phyloP scores from a whole-genome alignment of 2,888 invertebrate genomes.

The Agonopterix subpropinquella region DNA sequence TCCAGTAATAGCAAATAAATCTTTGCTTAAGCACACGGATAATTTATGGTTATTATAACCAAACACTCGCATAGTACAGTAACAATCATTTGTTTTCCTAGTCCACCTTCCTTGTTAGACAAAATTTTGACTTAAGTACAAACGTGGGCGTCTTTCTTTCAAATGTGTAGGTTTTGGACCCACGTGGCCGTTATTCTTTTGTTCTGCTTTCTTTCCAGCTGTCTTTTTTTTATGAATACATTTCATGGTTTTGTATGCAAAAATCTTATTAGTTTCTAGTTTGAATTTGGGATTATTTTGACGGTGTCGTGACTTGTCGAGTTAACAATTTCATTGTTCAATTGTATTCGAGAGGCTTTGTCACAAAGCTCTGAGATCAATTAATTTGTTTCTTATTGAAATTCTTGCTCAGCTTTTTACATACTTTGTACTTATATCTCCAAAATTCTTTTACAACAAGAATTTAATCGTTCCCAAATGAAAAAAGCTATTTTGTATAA shows the following conservation, averaged over 20 bases:
- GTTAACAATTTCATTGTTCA: conserved; percentile 31
- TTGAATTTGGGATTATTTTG: conserved; percentile 24
- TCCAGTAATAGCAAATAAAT: conserved; percentile 8
- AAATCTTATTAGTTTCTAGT: conserved; percentile 36
- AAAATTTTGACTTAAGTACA: conserved; percentile 43
- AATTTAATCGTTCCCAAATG: background rate
- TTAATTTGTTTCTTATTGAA: background rate
- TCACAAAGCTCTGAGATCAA: background rate
- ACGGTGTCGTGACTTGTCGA: conserved; percentile 14
- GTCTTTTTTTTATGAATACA: conserved; percentile 30
- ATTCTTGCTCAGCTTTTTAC: background rate
- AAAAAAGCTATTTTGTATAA: conserved; percentile 2
- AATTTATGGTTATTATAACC: conserved; percentile 50
- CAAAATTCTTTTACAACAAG: background rate
- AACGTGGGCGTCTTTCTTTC: conserved; percentile 46
- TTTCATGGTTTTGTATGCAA: conserved; percentile 47
- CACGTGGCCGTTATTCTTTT: conserved; percentile 54
- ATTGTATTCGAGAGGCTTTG: conserved; percentile 17
- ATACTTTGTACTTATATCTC: background rate
- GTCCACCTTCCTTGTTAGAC: conserved; percentile 50
- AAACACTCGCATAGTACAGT: conserved; percentile 38
- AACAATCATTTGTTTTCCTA: conserved; percentile 51
- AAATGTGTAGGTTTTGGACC: conserved; percentile 38
- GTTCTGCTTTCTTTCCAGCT: conserved; percentile 35
- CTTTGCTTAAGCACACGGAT: conserved; percentile 19